phyloP scores from a whole-genome alignment of 2,888 invertebrate species.

The Thecocarcelia acutangulata region DNA sequence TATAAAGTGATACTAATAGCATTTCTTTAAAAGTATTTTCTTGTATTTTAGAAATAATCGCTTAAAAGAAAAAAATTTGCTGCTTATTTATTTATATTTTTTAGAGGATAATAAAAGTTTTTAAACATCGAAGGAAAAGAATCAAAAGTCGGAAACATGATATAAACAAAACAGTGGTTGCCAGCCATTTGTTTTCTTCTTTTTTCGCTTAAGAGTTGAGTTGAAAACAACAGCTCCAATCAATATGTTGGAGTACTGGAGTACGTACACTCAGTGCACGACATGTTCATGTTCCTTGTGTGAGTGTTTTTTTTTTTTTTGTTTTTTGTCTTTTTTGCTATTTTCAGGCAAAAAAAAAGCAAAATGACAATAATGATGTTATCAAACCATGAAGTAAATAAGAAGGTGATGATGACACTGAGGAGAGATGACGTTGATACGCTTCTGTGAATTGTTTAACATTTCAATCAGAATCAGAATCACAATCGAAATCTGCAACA shows the following conservation, averaged over 20 bases:
- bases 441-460: conserved; percentile 22
- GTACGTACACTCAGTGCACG: conserved; percentile 7
- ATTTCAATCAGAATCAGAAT: conserved; percentile 49
- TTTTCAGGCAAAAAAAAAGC: background rate
- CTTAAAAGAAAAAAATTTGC: conserved; percentile 4
- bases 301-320: too few relatives aligned
- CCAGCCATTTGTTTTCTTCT: conserved; percentile 21
- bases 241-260: conserved; percentile 14
- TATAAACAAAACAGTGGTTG: conserved; percentile 31
- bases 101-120: conserved; percentile 4
- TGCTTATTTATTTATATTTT: conserved; percentile 32
- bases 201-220: background rate
- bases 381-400: background rate
- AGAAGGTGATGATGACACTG: conserved; percentile 1
- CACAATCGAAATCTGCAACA: conserved; percentile 38
- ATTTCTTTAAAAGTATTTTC: conserved; percentile 66
- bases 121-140: conserved; percentile 1
- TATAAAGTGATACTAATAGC: conserved; percentile 45
- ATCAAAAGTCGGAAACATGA: conserved; percentile 37
- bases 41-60: conserved; percentile 53
- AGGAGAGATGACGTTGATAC: background rate
- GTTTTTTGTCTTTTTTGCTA: background rate
- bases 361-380: conserved; percentile 29
- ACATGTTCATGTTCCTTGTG: background rate
- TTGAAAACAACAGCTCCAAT: conserved; percentile 5